Conservation (phyloP, 2,797 vertebrate genomes). For the Pogonophryne albipinna region DNA sequence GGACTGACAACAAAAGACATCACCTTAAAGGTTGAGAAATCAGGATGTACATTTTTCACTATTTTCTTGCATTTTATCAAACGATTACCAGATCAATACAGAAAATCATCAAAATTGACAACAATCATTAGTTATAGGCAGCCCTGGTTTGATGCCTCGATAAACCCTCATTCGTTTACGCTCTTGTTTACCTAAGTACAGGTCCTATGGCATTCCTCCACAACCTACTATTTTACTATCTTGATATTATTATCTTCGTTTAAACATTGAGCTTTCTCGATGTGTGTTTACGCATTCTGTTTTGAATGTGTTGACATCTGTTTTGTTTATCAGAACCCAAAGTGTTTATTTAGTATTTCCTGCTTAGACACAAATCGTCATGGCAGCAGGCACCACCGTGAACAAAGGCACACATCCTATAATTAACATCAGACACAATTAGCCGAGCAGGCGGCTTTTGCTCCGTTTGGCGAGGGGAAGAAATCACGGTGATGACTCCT, state of each 20-base stretch:
- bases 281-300: slow-evolving; percentile 29
- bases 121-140: too few relatives aligned
- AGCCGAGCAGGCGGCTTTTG: slow-evolving; percentile 56
- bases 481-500: slow-evolving; percentile 72
- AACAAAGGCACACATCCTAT: slow-evolving; percentile 74
- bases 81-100: too few relatives aligned
- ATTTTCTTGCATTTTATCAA: too few relatives aligned
- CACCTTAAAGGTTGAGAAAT: too few relatives aligned
- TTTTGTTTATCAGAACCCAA: slow-evolving; percentile 58
- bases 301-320: slow-evolving; percentile 50
- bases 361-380: slow-evolving; percentile 70
- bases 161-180: neutral
- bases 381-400: slow-evolving; percentile 64
- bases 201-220: neutral
- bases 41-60: too few relatives aligned
- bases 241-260: neutral
- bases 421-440: slow-evolving; percentile 77
- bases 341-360: slow-evolving; percentile 75
- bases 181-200: neutral
- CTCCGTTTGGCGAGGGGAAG: slow-evolving; percentile 60
- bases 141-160: too few relatives aligned
- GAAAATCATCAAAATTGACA: too few relatives aligned
- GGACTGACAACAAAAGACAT: too few relatives aligned
- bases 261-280: slow-evolving; percentile 10
- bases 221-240: neutral